Conservation (phyloP, 2,888 invertebrate genomes). For the Brachylomia viminalis region DNA sequence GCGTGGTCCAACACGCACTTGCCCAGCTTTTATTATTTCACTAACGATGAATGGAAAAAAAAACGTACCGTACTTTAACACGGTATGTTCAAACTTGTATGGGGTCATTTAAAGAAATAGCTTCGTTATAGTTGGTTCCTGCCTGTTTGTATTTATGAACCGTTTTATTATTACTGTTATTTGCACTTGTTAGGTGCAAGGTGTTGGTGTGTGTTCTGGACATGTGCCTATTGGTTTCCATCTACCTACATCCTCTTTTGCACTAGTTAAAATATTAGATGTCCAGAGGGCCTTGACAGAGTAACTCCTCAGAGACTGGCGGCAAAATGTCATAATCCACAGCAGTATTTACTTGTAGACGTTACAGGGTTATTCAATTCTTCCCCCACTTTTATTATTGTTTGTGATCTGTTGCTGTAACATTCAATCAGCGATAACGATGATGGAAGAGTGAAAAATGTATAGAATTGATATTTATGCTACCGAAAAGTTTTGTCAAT, state of each 20-base stretch:
- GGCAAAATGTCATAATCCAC: too few relatives aligned
- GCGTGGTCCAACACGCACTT: neutral
- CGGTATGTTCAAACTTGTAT: neutral
- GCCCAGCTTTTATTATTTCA: neutral
- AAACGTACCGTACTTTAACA: neutral
- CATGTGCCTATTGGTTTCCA: neutral
- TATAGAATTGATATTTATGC: neutral
- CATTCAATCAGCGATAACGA: neutral
- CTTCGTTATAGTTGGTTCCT: conserved; percentile 18
- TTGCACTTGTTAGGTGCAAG: conserved; percentile 19
- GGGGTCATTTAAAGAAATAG: conserved; percentile 39
- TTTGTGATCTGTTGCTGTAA: too few relatives aligned
- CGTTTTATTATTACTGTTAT: conserved; percentile 41
- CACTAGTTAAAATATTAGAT: neutral
- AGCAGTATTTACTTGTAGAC: too few relatives aligned
- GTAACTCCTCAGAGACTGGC: too few relatives aligned
- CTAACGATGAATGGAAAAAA: conserved; percentile 2
- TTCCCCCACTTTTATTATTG: too few relatives aligned
- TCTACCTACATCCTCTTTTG: neutral
- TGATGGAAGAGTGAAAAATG: neutral
- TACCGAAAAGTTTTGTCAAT: too few relatives aligned
- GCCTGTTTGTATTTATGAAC: conserved; percentile 49
- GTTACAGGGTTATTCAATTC: too few relatives aligned
- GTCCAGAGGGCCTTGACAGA: neutral
- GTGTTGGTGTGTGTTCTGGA: conserved; percentile 17